A percentile compares a stretch with the other conserved stretches of the same genome.
Evolutionary conservation across 2,888 invertebrate species (phyloP).

Genomic region (Abrostola triplasia): DNA sequence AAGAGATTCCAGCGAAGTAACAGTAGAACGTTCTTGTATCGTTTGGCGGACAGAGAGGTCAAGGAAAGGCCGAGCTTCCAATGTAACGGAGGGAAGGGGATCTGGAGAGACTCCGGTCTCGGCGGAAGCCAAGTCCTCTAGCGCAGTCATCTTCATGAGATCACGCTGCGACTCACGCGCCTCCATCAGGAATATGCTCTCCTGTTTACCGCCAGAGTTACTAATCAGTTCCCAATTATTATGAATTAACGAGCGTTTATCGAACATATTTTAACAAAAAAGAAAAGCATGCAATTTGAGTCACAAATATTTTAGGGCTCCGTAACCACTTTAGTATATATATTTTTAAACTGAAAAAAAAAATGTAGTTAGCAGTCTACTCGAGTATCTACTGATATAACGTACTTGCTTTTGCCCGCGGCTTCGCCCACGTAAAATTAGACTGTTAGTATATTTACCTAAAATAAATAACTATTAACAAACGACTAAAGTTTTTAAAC

Average conservation of each 20-base stretch:
- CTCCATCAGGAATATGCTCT: conserved; percentile 94
- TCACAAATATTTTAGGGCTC: neutral
- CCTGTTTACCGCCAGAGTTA: conserved; percentile 77
- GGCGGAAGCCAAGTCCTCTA: conserved; percentile 61
- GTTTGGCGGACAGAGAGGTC: conserved; percentile 69
- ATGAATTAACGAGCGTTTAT: neutral
- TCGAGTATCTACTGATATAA: too few relatives aligned
- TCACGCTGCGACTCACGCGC: conserved; percentile 92
- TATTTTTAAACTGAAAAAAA: too few relatives aligned
- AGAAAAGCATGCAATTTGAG: neutral
- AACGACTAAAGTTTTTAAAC: too few relatives aligned
- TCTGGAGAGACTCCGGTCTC: conserved; percentile 24
- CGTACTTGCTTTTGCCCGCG: too few relatives aligned
- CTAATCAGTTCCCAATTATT: conserved; percentile 2
- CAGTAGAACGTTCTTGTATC: conserved; percentile 78
- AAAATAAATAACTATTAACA: too few relatives aligned
- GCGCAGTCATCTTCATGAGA: conserved; percentile 80
- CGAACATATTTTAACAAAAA: neutral
- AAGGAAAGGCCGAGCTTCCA: conserved; percentile 60
- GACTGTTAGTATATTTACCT: too few relatives aligned
- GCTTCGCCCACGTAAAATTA: too few relatives aligned
- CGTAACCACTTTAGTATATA: too few relatives aligned
- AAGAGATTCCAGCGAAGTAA: conserved; percentile 88
- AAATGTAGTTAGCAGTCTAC: too few relatives aligned
- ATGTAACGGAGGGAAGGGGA: neutral